Percentiles rank a stretch among this genome's conserved stretches.
phyloP scores from a whole-genome alignment of 2,113 vertebrate species.

The Silurus meridionalis region DNA sequence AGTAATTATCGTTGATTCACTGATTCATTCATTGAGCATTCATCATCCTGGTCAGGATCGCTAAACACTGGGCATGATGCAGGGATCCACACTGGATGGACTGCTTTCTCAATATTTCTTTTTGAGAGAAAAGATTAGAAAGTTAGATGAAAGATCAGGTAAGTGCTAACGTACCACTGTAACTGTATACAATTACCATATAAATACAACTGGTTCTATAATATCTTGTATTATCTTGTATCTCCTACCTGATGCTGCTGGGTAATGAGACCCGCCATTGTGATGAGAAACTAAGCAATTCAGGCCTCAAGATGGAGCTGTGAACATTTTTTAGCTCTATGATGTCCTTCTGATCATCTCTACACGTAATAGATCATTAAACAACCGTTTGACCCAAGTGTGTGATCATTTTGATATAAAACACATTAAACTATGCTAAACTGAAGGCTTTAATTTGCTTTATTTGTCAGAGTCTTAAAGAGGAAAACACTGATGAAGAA shows the following conservation, averaged over 20 bases:
- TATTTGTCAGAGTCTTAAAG: background rate
- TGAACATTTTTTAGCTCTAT: background rate
- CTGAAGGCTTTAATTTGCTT: background rate
- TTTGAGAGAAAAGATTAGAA: background rate
- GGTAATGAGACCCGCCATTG: background rate
- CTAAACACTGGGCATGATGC: background rate
- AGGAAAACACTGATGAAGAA: background rate
- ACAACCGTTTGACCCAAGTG: background rate
- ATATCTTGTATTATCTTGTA: background rate
- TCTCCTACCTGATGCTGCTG: background rate
- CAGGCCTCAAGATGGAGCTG: constrained; percentile 14
- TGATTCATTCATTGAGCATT: background rate
- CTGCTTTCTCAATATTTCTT: background rate
- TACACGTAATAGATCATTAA: background rate
- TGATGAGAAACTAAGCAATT: background rate
- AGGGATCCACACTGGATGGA: background rate
- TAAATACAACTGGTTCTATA: background rate
- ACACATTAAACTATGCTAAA: background rate
- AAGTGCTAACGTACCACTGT: background rate
- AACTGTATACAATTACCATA: background rate
- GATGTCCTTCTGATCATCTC: background rate
- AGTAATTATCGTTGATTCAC: background rate
- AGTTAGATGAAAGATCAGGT: background rate
- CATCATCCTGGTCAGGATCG: background rate
- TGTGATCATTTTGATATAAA: background rate